Evolutionary conservation across 1,140 invertebrate species (phyloP), one percentile per base, ranked within the genome.

Genomic region (Trissolcus basalis): DNA sequence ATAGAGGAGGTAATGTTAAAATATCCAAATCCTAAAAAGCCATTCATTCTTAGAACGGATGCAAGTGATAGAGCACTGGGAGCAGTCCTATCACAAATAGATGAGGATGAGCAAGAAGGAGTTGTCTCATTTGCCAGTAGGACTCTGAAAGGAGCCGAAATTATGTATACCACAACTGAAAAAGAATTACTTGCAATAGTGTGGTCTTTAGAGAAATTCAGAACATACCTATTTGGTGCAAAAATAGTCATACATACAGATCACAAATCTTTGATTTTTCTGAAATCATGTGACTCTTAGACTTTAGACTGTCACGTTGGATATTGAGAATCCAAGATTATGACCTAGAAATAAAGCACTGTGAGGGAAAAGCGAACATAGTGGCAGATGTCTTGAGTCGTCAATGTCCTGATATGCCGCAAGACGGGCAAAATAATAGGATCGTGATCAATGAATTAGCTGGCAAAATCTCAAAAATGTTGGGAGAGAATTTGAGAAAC

Each of bases 181-280:
- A 80, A 81, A 58, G 88, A 89, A 80, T 75, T 82, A 43, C 65
- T 90, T 12, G 87, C 86, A 6, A 78, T 90, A 13, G 63, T 90
- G 43, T 84, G 74, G 75, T 82, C 83, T 6, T 75, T 89, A 6
- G 72, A 84, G 65, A 81, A 85, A 43, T 89, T 87, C 48, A 61
- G 76, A 32, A 61, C 71, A 35, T 88, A 27, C 19, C 6, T 27
- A 6, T 6, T 27, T 27, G 19, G 19, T 27, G 19, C 19, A 3
- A 27, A 27, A 27, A 6, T 27, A 6, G 6, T 27, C 1, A 27
- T 27, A 3, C 6, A 27, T 6, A 27, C 19, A 27, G 19, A 27
- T 27, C 19, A 27, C 19, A 79, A 84, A 45, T 82, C 60, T 2
- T 39, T 64, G 4, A 44, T 16, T 4, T 64, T 53, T 47, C 13